Percentiles rank a stretch among this genome's conserved stretches.
phyloP scores from a whole-genome alignment of 2,113 vertebrate species.

The Gobio gobio region DNA sequence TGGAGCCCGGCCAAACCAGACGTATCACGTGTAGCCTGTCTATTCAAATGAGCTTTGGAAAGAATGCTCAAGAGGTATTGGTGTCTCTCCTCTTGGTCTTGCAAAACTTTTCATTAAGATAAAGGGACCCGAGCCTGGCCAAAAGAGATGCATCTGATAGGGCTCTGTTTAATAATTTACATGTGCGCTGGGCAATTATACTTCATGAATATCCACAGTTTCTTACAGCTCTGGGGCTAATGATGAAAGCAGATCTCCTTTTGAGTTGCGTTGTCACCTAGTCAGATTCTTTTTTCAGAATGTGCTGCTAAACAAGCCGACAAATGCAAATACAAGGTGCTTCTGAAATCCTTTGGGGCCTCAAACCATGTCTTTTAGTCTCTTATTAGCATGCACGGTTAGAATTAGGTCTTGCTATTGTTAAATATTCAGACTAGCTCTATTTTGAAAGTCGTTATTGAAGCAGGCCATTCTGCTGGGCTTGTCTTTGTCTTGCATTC shows the following conservation, averaged over 20 bases:
- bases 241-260: conserved; percentile 63
- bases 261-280: neutral
- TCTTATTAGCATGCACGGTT: conserved; percentile 11
- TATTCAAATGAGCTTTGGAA: conserved; percentile 69
- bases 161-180: conserved; percentile 80
- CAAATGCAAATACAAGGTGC: conserved; percentile 45
- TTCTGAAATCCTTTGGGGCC: neutral
- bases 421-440: conserved; percentile 12
- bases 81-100: conserved; percentile 61
- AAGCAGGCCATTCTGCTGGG: conserved; percentile 1
- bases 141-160: conserved; percentile 76
- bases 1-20: conserved; percentile 71
- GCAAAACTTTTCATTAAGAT: conserved; percentile 77
- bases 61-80: conserved; percentile 66
- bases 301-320: conserved; percentile 40
- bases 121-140: conserved; percentile 65
- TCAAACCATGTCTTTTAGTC: neutral
- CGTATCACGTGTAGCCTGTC: conserved; percentile 71
- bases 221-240: conserved; percentile 61
- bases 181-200: conserved; percentile 72
- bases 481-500: conserved; percentile 42
- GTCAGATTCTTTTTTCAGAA: conserved; percentile 15
- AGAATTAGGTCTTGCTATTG: conserved; percentile 16
- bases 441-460: conserved; percentile 39
- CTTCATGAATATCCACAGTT: conserved; percentile 77